phyloP scores from a whole-genome alignment of 1,140 invertebrate species.

The Aphidius ervi region DNA sequence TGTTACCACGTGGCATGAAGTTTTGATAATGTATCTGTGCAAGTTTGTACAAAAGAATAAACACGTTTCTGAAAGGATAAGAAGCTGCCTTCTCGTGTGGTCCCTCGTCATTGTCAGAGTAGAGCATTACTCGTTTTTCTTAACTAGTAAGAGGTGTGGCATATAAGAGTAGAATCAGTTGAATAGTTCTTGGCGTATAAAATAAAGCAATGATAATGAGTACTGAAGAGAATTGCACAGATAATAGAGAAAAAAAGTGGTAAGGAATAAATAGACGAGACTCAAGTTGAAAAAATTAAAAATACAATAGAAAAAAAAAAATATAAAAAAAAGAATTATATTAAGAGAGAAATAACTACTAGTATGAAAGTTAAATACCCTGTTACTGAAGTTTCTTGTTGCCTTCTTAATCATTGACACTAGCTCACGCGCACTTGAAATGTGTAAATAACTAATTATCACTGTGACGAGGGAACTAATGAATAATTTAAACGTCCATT shows the following conservation, averaged over 20 bases:
- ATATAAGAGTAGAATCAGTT: too few species aligned
- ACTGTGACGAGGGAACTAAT: conserved; percentile 27
- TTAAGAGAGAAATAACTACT: background rate
- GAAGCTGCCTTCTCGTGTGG: background rate
- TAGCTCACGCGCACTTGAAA: conserved; percentile 40
- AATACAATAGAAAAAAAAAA: conserved; percentile 5
- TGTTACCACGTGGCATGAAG: too few species aligned
- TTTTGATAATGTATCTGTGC: too few species aligned
- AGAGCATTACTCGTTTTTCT: conserved; percentile 7
- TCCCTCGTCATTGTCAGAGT: background rate
- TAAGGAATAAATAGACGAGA: background rate
- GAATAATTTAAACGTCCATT: conserved; percentile 47
- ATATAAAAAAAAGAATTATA: conserved; percentile 6
- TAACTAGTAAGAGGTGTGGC: conserved; percentile 4
- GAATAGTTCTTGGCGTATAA: too few species aligned
- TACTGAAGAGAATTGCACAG: too few species aligned
- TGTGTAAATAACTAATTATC: conserved; percentile 47
- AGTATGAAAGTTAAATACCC: conserved; percentile 40
- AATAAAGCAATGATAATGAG: too few species aligned
- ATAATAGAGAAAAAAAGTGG: conserved; percentile 2
- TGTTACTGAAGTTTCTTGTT: conserved; percentile 32
- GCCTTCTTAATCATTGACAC: conserved; percentile 44
- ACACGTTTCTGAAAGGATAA: too few species aligned
- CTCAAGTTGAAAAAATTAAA: conserved; percentile 17
- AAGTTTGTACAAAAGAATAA: too few species aligned